Evolutionary conservation across 2,113 vertebrate species (phyloP), one percentile per base, ranked within the genome.

Genomic region (Brienomyrus brachyistius): DNA sequence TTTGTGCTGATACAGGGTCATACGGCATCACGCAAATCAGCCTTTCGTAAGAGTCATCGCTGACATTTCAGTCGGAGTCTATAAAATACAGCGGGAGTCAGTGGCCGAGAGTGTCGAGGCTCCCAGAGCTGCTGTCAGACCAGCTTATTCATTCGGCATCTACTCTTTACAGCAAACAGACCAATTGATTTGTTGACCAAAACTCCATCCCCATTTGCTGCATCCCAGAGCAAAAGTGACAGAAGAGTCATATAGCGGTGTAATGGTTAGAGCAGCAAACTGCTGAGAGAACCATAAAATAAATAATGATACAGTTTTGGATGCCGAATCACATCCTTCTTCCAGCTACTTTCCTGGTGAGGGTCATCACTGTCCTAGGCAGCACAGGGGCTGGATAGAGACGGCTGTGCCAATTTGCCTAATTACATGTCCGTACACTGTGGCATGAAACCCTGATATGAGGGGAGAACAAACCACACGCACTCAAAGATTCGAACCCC

Each of bases 161-260:
- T 84, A 21, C 4, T 43, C n/a, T 48, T 48, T 21, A 47, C 82
- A 84, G 45, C 40, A 45, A 45, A 45, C 82, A 84, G 10, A 40
- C 19, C 82, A 23, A 48, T n/a, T 84, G 74, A 80, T 84, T 47
- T n/a, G 45, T 84, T 45, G 82, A n/a, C 82, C 82, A 84, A 84
- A 84, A 84, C 23, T 48, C 40, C 45, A n/a, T 40, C 82, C 45
- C 23, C 43, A n/a, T 84, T 84, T 84, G 2, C 45, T 45, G 82
- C 21, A 19, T 43, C 40, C 82, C 7, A 47, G 15, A 84, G 11
- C 45, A 23, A 84, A 48, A 43, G 40, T 48, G 45, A 84, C 45
- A 84, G 45, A 84, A 84, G 45, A 80, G 74, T 80, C 31, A 43
- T 43, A 80, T 43, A 19, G 6, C 2, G 13, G 74, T 19, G 74